These are phyloP conservation scores for Pelodytes ibericus DNA, from an alignment of 2,797 vertebrate species.

Conservation along the genomic window DNA sequence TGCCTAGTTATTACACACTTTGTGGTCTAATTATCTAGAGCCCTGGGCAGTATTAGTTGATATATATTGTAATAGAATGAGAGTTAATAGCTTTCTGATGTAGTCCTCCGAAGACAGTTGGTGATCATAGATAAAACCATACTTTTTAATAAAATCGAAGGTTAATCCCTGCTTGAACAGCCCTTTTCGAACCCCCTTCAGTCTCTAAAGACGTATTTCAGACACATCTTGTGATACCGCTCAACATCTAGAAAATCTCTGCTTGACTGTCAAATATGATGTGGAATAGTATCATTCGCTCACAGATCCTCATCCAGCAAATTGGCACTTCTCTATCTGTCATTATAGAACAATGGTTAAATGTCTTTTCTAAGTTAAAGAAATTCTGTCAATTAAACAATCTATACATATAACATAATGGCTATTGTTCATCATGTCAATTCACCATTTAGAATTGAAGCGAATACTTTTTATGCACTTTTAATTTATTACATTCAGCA, in stretches of 20 bases:
- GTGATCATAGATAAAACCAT: constrained; percentile 40
- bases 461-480: constrained; percentile 5
- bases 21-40: constrained; percentile 24
- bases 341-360: constrained; percentile 51
- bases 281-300: constrained; percentile 22
- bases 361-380: constrained; percentile 49
- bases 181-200: constrained; percentile 33
- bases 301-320: constrained; percentile 41
- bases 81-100: constrained; percentile 36
- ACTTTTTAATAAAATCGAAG: constrained; percentile 31
- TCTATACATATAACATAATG: constrained; percentile 46
- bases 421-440: constrained; percentile 42
- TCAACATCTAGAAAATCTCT: constrained; percentile 37
- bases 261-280: constrained; percentile 51
- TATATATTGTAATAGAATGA: constrained; percentile 3
- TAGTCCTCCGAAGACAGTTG: constrained; percentile 7
- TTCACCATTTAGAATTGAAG: constrained; percentile 30
- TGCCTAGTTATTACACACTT: constrained; percentile 28
- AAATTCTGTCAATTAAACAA: constrained; percentile 53
- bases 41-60: constrained; percentile 17
- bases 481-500: constrained; percentile 31
- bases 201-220: constrained; percentile 36
- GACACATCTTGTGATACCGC: constrained; percentile 40
- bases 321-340: constrained; percentile 52
- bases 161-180: constrained; percentile 39